Evolutionary conservation across 2,113 vertebrate species (phyloP), one percentile per base, ranked within the genome.

Genomic region (Pitta sordida): DNA sequence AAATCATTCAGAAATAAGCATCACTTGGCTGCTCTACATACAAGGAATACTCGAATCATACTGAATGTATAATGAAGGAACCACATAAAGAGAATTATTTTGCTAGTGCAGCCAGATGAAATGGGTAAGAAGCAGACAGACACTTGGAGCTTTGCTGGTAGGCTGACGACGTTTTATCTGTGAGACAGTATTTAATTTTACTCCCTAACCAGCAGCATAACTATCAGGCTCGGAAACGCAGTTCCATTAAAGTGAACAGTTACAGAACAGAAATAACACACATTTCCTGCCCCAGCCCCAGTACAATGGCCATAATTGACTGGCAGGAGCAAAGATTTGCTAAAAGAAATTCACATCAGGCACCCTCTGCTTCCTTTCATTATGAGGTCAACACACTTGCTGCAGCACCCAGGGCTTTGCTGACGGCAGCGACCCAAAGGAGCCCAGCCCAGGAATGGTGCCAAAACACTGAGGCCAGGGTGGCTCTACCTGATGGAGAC

Each of bases 161-260:
- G 27, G 7, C n/a, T 78, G 60, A 46, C 49, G 71, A 26, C 24
- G 56, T 44, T 88, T 84, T 86, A 82, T 88, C 4, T 3, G 26
- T 29, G 77, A 92, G 70, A 44, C 76, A 73, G 37, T 63, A 81
- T 85, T 95, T 88, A 65, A 94, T 91, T 95, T 93, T 27, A 55
- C 51, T 95, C 30, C 53, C 79, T 70, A 90, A 88, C 36, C 62
- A 90, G 80, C 52, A 84, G 68, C 14, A 6, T 63, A 90, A 86
- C 44, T 34, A 89, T 29, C 48, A 70, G 46, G 49, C 86, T 85
- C 13, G 1, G 64, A 95, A 93, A 90, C 0, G 1, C 76, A 44
- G 62, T 12, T 62, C 59, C 79, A 79, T 74, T 68, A 19, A 89
- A 92, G 64, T 4, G 49, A 92, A 59, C 41, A 49, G 77, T 20